phyloP scores from a whole-genome alignment of 2,113 vertebrate genomes.

The Crocuta crocuta region DNA sequence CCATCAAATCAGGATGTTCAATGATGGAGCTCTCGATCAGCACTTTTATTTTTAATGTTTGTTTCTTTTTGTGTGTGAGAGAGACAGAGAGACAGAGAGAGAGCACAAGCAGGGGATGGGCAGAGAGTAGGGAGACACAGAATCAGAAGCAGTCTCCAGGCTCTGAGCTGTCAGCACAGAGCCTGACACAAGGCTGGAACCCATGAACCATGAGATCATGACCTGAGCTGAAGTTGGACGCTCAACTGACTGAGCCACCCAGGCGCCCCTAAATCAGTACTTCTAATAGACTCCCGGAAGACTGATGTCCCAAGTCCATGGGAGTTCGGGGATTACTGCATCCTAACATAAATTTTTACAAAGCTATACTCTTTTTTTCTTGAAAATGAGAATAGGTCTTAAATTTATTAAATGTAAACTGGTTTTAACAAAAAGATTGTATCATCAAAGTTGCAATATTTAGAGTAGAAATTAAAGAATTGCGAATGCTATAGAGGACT shows the following conservation, averaged over 20 bases:
- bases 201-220: too few species aligned
- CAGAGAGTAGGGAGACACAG: too few species aligned
- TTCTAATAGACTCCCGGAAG: background rate
- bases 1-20: background rate
- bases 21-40: background rate
- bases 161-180: too few species aligned
- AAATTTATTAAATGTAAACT: background rate
- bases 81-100: too few species aligned
- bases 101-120: too few species aligned
- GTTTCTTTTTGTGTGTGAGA: too few species aligned
- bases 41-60: background rate
- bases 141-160: too few species aligned
- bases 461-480: conserved; percentile 30
- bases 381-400: background rate
- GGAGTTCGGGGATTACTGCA: background rate
- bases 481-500: background rate
- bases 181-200: too few species aligned
- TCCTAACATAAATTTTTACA: background rate
- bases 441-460: background rate
- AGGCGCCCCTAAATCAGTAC: background rate
- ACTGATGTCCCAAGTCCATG: background rate
- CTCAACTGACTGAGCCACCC: too few species aligned
- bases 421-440: background rate
- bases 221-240: too few species aligned
- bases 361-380: background rate